Conservation (phyloP, 1,140 invertebrate genomes). For the Ostrea edulis region DNA sequence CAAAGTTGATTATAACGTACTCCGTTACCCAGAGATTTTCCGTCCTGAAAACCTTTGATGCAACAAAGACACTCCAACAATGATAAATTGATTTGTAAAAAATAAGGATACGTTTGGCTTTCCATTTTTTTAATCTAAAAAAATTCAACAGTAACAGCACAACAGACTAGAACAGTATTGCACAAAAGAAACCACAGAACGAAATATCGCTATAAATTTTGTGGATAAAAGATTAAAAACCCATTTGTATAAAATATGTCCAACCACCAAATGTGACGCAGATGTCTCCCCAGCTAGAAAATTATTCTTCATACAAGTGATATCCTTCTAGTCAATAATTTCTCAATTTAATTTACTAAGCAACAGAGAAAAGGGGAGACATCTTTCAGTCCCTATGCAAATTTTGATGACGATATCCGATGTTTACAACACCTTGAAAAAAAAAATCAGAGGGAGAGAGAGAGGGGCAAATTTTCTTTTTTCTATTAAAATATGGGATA, state of each 20-base stretch:
- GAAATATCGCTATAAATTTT: neutral
- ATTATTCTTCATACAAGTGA: neutral
- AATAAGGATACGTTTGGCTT: neutral
- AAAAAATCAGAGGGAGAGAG: too few species aligned
- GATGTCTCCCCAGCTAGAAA: neutral
- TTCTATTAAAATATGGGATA: too few species aligned
- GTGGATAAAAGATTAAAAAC: neutral
- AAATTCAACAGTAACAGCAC: slow-evolving; percentile 33
- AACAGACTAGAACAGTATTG: slow-evolving; percentile 24
- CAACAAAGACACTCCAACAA: too few species aligned
- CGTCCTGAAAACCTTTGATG: too few species aligned
- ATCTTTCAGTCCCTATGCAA: too few species aligned
- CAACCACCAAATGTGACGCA: neutral
- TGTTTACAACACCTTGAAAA: too few species aligned
- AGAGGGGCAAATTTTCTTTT: too few species aligned
- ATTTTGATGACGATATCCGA: too few species aligned
- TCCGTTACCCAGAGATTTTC: too few species aligned
- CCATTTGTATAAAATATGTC: neutral
- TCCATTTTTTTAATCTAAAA: neutral
- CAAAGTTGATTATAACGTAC: too few species aligned
- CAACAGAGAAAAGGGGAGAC: too few species aligned
- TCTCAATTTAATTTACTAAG: neutral
- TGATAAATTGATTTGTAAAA: neutral
- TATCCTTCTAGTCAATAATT: neutral
- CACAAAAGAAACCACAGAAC: neutral